Conservation (phyloP, 2,888 invertebrate genomes). For the Ophioninae sp. region DNA sequence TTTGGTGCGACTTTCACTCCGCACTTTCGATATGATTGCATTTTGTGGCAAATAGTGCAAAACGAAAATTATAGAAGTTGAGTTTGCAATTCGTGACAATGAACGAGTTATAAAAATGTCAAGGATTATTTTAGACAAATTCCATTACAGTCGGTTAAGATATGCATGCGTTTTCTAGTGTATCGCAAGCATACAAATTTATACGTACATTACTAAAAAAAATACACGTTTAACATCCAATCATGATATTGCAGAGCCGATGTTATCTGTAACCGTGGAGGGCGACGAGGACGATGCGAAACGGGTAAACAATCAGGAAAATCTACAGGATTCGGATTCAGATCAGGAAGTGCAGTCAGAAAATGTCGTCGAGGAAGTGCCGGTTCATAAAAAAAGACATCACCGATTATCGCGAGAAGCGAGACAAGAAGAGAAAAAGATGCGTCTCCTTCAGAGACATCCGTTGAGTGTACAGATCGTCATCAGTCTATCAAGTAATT, state of each 20-base stretch:
- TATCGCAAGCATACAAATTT: not conserved
- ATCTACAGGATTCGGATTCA: constrained; percentile 86
- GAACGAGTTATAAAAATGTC: not conserved
- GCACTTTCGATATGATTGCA: too few relatives aligned
- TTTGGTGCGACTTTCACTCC: too few relatives aligned
- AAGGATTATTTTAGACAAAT: not conserved
- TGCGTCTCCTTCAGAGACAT: constrained; percentile 86
- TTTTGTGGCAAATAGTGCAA: too few relatives aligned
- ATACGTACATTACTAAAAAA: not conserved
- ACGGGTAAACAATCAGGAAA: constrained; percentile 81
- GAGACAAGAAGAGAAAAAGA: constrained; percentile 87
- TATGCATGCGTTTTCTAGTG: too few relatives aligned
- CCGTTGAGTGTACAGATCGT: constrained; percentile 87
- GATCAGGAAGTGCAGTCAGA: constrained; percentile 84
- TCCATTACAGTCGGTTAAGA: too few relatives aligned
- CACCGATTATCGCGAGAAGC: constrained; percentile 86
- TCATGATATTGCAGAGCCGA: constrained; percentile 66
- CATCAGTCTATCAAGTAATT: constrained; percentile 83
- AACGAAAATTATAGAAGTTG: not conserved
- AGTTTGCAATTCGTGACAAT: not conserved
- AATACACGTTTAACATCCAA: not conserved
- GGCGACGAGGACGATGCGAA: constrained; percentile 83
- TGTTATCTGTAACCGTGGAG: constrained; percentile 80
- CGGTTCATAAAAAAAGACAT: constrained; percentile 85
- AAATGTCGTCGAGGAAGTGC: constrained; percentile 81